These are phyloP conservation scores for Ectemnius continuus DNA, from an alignment of 2,888 invertebrate species.

Conservation along the genomic window DNA sequence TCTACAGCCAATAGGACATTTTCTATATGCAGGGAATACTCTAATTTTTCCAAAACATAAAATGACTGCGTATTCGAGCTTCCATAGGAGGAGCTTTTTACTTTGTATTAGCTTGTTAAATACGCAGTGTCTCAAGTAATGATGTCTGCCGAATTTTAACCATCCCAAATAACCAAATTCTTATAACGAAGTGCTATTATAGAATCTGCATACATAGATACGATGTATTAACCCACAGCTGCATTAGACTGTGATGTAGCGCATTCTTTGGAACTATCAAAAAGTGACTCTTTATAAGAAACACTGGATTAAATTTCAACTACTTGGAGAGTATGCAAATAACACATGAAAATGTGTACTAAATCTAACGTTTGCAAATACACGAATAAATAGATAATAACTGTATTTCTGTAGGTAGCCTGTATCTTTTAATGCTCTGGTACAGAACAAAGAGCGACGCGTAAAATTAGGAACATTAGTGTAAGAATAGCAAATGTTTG, in stretches of 20 bases:
- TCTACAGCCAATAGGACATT: no score
- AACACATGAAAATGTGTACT: neutral
- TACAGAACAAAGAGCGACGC: slow-evolving; percentile 34
- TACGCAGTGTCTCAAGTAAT: neutral
- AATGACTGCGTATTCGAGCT: slow-evolving; percentile 27
- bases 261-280: slow-evolving; percentile 1
- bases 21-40: neutral
- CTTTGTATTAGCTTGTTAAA: slow-evolving; percentile 14
- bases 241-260: neutral
- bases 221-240: slow-evolving; percentile 4
- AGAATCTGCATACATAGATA: neutral
- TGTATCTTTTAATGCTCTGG: slow-evolving; percentile 38
- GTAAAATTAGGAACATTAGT: slow-evolving; percentile 47
- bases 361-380: slow-evolving; percentile 7
- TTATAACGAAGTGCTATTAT: slow-evolving; percentile 9
- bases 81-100: slow-evolving; percentile 12
- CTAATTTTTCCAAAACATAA: slow-evolving; percentile 5
- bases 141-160: neutral
- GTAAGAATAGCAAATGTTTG: slow-evolving; percentile 32
- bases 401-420: slow-evolving; percentile 34
- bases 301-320: neutral
- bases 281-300: no score
- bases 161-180: slow-evolving; percentile 3
- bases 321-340: neutral
- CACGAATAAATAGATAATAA: slow-evolving; percentile 32